Conservation (phyloP, 2,797 vertebrate genomes). For the Anguilla megastoma region DNA sequence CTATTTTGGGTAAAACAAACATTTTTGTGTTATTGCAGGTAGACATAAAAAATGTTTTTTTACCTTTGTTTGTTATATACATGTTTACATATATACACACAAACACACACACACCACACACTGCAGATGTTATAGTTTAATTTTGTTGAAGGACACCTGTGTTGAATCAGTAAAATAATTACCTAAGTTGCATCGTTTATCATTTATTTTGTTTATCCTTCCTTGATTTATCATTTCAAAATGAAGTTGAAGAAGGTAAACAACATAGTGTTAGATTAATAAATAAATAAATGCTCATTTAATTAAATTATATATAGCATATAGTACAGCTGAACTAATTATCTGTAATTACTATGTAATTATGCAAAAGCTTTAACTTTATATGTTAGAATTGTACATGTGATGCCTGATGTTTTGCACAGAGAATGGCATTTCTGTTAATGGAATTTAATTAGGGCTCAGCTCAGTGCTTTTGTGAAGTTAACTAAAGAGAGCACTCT, state of each 20-base stretch:
- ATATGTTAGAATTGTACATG: slow-evolving; percentile 31
- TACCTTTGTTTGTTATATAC: too few species aligned
- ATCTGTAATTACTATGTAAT: slow-evolving; percentile 22
- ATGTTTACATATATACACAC: too few species aligned
- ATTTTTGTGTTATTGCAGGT: too few species aligned
- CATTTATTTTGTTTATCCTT: background rate
- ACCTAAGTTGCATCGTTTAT: background rate
- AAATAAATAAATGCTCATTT: background rate
- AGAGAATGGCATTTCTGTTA: slow-evolving; percentile 69
- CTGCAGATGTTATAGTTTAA: background rate
- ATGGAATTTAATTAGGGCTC: slow-evolving; percentile 76
- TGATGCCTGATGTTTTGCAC: slow-evolving; percentile 64
- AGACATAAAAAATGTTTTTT: too few species aligned
- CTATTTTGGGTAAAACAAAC: too few species aligned
- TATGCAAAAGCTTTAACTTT: slow-evolving; percentile 51
- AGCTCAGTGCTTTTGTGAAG: slow-evolving; percentile 72
- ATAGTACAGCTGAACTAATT: background rate
- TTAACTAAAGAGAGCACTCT: slow-evolving; percentile 71
- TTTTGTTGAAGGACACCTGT: background rate
- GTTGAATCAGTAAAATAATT: background rate
- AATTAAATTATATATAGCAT: background rate
- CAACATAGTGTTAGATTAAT: background rate
- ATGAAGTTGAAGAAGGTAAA: background rate
- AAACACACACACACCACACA: background rate
- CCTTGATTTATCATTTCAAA: background rate